phyloP scores from a whole-genome alignment of 2,888 invertebrate genomes.

The Amphipoea lucens region DNA sequence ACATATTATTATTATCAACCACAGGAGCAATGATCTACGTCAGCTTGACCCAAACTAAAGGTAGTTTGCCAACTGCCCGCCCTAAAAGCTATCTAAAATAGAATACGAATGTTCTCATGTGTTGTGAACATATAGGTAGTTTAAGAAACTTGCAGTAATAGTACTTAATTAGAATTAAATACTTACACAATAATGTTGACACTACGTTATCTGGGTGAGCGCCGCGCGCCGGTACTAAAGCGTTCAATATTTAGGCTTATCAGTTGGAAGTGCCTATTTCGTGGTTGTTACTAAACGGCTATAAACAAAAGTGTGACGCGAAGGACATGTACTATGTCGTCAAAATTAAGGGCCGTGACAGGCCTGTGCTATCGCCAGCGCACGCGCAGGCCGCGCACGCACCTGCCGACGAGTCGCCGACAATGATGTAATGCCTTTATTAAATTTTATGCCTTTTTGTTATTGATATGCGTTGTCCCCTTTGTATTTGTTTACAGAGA shows the following conservation, averaged over 20 bases:
- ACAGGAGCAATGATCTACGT: background rate
- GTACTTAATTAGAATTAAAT: conserved; percentile 21
- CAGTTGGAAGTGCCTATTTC: conserved; percentile 59
- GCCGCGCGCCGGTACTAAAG: conserved; percentile 24
- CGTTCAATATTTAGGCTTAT: conserved; percentile 57
- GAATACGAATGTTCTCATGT: too few relatives aligned
- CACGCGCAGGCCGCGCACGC: conserved; percentile 70
- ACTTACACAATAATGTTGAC: conserved; percentile 13
- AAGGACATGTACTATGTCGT: conserved; percentile 74
- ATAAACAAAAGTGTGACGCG: conserved; percentile 78
- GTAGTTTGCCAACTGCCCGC: background rate
- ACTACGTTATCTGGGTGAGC: conserved; percentile 42
- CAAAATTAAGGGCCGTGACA: conserved; percentile 73
- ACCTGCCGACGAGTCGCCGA: conserved; percentile 76
- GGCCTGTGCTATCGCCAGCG: conserved; percentile 67
- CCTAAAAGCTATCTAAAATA: background rate
- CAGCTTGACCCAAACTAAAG: background rate
- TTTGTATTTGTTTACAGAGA: conserved; percentile 41
- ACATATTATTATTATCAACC: background rate
- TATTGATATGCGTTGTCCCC: conserved; percentile 49
- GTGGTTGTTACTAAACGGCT: conserved; percentile 66
- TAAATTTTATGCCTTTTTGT: conserved; percentile 60
- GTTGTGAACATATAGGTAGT: background rate
- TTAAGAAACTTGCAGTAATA: background rate
- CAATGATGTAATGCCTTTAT: conserved; percentile 56